A percentile compares a stretch with the other conserved stretches of the same genome.
Conservation (phyloP, 2,888 invertebrate genomes). For the Zhuqinia jingwanae region DNA sequence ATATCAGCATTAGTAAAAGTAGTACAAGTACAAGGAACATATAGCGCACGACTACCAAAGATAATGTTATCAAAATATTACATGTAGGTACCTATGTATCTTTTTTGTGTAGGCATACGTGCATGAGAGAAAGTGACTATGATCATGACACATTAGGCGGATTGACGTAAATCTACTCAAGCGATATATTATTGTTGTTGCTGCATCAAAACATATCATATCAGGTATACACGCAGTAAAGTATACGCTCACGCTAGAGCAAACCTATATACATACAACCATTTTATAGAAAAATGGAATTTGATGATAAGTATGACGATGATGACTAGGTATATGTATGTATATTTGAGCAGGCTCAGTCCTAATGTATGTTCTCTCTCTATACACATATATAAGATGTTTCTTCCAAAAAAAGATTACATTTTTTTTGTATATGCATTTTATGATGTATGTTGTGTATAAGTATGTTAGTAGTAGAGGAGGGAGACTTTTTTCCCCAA, state of each 20-base stretch:
- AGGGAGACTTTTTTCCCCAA: slow-evolving; percentile 39
- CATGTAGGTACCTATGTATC: neutral
- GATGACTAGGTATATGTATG: no score
- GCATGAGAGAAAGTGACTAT: neutral
- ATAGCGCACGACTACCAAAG: no score
- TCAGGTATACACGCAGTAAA: slow-evolving; percentile 52
- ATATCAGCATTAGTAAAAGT: no score
- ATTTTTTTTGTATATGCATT: no score
- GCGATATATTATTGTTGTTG: slow-evolving; percentile 50
- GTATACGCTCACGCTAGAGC: neutral
- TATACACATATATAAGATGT: no score
- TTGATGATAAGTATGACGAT: neutral
- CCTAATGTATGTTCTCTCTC: no score
- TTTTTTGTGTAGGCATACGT: neutral
- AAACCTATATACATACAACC: no score
- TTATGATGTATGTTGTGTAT: no score
- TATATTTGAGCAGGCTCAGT: no score
- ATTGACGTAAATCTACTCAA: slow-evolving; percentile 51
- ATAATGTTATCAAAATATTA: no score
- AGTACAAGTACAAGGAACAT: no score
- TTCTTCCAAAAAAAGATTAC: no score
- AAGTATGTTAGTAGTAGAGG: slow-evolving; percentile 48
- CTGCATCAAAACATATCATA: neutral
- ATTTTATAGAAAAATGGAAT: neutral
- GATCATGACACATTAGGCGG: slow-evolving; percentile 42